phyloP scores from a whole-genome alignment of 2,113 vertebrate genomes.

The Euleptes europaea region DNA sequence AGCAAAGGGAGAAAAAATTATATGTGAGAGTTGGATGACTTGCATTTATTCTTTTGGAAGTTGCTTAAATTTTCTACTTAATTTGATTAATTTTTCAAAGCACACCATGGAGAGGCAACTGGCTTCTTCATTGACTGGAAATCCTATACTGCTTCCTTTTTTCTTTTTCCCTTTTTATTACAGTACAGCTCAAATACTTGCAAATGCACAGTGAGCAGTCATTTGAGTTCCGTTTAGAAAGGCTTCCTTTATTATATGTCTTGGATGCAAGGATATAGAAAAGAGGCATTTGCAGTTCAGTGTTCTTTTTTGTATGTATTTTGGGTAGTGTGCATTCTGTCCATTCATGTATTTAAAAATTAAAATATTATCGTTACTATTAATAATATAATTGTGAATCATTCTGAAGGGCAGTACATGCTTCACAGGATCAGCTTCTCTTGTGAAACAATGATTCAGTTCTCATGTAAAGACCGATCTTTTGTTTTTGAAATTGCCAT shows the following conservation, averaged over 20 bases:
- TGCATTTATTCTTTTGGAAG: conserved; percentile 26
- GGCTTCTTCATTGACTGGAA: conserved; percentile 38
- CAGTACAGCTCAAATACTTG: conserved; percentile 26
- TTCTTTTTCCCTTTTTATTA: conserved; percentile 21
- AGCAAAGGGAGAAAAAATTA: conserved; percentile 17
- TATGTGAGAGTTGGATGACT: not conserved
- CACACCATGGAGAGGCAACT: conserved; percentile 21
- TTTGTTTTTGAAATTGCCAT: conserved; percentile 32
- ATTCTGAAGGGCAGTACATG: not conserved
- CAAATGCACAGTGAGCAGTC: not conserved
- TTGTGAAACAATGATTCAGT: conserved; percentile 49
- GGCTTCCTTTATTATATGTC: conserved; percentile 27
- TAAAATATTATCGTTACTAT: not conserved
- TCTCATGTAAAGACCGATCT: conserved; percentile 44
- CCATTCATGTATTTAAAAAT: conserved; percentile 5
- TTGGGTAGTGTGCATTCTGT: conserved; percentile 50
- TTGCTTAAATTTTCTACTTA: conserved; percentile 59
- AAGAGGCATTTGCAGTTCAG: conserved; percentile 33
- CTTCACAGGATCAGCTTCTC: conserved; percentile 46
- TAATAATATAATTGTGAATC: not conserved
- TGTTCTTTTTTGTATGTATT: conserved; percentile 59
- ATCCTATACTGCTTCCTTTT: conserved; percentile 1
- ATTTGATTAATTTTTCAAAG: conserved; percentile 51
- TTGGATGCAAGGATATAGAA: conserved; percentile 18
- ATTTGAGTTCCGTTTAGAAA: conserved; percentile 19